phyloP scores from a whole-genome alignment of 2,888 invertebrate species.

The Strigamia transsilvanica region DNA sequence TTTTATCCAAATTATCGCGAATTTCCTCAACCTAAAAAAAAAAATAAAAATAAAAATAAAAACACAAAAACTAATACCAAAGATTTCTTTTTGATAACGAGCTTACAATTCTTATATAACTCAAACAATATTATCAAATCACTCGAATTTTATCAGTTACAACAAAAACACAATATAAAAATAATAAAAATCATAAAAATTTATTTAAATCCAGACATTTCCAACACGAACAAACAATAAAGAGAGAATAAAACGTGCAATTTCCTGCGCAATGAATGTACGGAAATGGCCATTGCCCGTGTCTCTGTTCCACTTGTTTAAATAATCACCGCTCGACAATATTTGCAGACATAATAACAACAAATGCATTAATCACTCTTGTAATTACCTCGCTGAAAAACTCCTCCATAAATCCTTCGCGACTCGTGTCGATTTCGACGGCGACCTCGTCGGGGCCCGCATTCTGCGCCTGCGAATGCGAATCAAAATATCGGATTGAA shows the following conservation, averaged over 20 bases:
- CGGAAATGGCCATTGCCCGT: neutral
- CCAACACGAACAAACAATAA: neutral
- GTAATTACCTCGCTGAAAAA: conserved; percentile 95
- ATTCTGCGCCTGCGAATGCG: conserved; percentile 81
- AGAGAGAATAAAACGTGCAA: conserved; percentile 15
- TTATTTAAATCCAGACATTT: neutral
- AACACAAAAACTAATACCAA: neutral
- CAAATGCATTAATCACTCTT: neutral
- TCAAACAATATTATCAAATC: neutral
- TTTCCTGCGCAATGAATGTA: neutral
- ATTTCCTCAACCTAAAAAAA: conserved; percentile 68
- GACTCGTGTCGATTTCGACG: conserved; percentile 87
- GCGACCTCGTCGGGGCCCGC: conserved; percentile 95
- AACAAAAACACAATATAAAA: neutral
- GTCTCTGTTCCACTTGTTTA: neutral
- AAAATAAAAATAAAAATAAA: conserved; percentile 49
- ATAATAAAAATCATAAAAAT: neutral
- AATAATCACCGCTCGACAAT: neutral
- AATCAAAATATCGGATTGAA: conserved; percentile 8
- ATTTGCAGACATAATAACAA: neutral
- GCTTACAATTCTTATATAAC: neutral
- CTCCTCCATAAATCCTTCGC: conserved; percentile 97
- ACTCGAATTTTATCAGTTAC: neutral
- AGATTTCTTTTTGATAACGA: neutral
- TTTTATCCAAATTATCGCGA: conserved; percentile 69